Percentiles rank a stretch among this genome's conserved stretches.
phyloP scores from a whole-genome alignment of 2,888 invertebrate genomes.

The Ptycholaimellus sp. region DNA sequence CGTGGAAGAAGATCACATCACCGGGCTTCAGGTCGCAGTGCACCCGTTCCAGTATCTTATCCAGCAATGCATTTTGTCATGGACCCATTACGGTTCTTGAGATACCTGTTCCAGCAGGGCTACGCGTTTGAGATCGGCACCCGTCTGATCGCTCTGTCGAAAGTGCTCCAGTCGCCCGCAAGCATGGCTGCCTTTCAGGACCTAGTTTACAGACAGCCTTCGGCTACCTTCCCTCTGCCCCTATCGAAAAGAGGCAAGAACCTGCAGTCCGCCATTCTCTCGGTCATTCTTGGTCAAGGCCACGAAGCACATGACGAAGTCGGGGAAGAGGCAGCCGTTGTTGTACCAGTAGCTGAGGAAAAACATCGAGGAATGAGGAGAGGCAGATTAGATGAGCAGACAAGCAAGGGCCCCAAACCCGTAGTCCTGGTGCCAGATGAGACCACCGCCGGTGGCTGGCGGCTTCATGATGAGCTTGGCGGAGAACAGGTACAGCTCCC shows the following conservation, averaged over 20 bases:
- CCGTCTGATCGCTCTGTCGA: not conserved
- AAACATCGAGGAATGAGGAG: not conserved
- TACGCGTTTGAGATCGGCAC: not conserved
- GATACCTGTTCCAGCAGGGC: not conserved
- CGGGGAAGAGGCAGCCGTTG: not conserved
- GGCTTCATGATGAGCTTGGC: not conserved
- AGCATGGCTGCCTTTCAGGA: not conserved
- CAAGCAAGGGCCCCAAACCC: not conserved
- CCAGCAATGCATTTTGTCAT: no score
- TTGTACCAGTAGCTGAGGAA: not conserved
- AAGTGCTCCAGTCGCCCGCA: slow-evolving; percentile 1
- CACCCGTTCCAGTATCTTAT: not conserved
- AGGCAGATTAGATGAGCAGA: no score
- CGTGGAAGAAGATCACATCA: slow-evolving; percentile 1
- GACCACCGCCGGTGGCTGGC: not conserved
- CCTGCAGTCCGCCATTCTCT: slow-evolving; percentile 3
- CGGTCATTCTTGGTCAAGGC: slow-evolving; percentile 2
- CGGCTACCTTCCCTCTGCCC: not conserved
- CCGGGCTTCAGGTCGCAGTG: not conserved
- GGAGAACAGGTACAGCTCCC: slow-evolving; percentile 3
- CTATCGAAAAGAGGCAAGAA: not conserved
- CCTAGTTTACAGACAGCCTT: not conserved
- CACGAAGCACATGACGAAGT: slow-evolving; percentile 1
- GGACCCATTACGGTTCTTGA: not conserved
- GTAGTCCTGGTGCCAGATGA: slow-evolving; percentile 4